These are phyloP conservation scores for Thyatira batis DNA, from an alignment of 2,888 invertebrate genomes.

Conservation along the genomic window DNA sequence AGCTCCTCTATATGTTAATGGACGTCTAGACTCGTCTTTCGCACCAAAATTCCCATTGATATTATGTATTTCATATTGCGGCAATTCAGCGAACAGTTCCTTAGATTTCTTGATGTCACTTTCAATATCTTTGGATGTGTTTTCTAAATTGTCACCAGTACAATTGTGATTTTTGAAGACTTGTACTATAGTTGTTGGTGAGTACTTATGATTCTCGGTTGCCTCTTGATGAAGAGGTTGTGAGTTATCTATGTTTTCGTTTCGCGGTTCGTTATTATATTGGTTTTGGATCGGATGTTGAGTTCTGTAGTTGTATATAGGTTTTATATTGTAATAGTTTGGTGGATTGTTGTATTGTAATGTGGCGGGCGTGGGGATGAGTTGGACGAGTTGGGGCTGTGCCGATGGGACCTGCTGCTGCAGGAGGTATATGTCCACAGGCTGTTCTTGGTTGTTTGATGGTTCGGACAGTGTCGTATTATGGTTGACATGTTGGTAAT, in stretches of 20 bases:
- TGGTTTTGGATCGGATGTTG: constrained; percentile 27
- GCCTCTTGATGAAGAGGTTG: constrained; percentile 52
- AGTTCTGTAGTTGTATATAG: constrained; percentile 45
- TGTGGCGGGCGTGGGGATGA: constrained; percentile 23
- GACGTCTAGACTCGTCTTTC: constrained; percentile 42
- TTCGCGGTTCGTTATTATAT: constrained; percentile 7
- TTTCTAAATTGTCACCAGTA: constrained; percentile 31
- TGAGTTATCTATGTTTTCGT: constrained; percentile 23
- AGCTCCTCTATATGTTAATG: constrained; percentile 49
- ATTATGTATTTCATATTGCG: constrained; percentile 44
- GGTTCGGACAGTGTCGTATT: background rate
- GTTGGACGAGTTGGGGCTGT: constrained; percentile 24
- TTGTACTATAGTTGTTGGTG: constrained; percentile 51
- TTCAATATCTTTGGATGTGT: constrained; percentile 32
- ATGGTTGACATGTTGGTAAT: background rate
- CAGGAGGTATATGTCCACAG: constrained; percentile 56
- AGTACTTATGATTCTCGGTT: constrained; percentile 40
- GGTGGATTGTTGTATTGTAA: constrained; percentile 24
- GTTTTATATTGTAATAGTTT: constrained; percentile 24
- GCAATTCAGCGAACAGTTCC: constrained; percentile 42
- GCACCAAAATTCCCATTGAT: constrained; percentile 61
- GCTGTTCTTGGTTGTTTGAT: constrained; percentile 23
- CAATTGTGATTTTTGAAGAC: constrained; percentile 73
- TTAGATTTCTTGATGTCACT: constrained; percentile 45
- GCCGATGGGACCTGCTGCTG: constrained; percentile 52